phyloP scores from a whole-genome alignment of 2,113 vertebrate species.

The Hydrochoerus hydrochaeris region DNA sequence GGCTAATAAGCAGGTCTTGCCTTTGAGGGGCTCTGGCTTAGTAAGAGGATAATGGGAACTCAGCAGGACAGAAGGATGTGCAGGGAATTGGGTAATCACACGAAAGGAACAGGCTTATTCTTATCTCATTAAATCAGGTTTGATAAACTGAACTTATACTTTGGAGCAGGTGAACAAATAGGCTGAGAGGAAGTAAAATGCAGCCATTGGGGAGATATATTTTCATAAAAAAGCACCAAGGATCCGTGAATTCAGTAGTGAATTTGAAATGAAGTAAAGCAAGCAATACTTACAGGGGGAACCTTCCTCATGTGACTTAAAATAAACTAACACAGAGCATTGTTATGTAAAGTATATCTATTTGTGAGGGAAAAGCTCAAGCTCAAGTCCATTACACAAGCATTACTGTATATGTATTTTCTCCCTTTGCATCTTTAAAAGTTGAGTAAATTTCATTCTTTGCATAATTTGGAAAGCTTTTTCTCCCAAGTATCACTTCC shows the following conservation, averaged over 20 bases:
- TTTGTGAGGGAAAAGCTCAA: slow-evolving; percentile 54
- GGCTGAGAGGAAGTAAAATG: slow-evolving; percentile 1
- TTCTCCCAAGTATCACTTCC: slow-evolving; percentile 60
- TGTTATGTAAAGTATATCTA: slow-evolving; percentile 78
- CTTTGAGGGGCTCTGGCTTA: neutral
- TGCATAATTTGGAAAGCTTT: slow-evolving; percentile 72
- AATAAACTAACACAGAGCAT: slow-evolving; percentile 67
- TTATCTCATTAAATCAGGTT: slow-evolving; percentile 33
- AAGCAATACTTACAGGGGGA: slow-evolving; percentile 63
- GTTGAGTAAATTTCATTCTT: slow-evolving; percentile 77
- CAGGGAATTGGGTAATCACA: neutral
- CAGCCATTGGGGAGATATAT: slow-evolving; percentile 28
- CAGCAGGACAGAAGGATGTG: neutral
- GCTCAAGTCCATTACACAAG: slow-evolving; percentile 59
- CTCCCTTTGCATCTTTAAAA: slow-evolving; percentile 62
- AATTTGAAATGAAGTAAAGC: slow-evolving; percentile 61
- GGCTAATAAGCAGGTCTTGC: neutral
- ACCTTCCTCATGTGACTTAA: neutral
- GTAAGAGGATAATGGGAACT: neutral
- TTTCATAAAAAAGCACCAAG: slow-evolving; percentile 49
- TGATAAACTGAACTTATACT: slow-evolving; percentile 30
- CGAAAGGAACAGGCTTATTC: neutral
- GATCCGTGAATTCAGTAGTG: slow-evolving; percentile 37
- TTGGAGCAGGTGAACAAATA: slow-evolving; percentile 36
- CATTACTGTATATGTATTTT: slow-evolving; percentile 55